Percentiles rank a stretch among this genome's conserved stretches.
phyloP scores from a whole-genome alignment of 2,113 vertebrate genomes.

The Chinchilla lanigera region DNA sequence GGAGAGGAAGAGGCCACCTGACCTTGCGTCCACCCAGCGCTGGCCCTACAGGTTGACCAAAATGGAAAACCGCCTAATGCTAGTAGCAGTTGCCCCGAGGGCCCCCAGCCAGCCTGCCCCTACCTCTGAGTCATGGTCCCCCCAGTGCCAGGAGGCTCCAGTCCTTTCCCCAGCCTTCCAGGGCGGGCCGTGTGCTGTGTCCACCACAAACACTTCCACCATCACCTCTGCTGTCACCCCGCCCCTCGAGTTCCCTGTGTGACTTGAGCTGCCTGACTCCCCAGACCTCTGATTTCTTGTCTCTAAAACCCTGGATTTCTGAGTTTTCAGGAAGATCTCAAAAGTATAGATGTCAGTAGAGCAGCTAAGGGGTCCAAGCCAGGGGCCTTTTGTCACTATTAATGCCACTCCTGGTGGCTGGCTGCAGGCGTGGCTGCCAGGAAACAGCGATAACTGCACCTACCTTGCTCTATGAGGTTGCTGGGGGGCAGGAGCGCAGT shows the following conservation, averaged over 20 bases:
- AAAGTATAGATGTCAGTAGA: not conserved
- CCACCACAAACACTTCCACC: rapidly evolving
- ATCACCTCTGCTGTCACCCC: not conserved
- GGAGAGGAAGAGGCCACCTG: not conserved
- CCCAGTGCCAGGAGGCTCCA: not conserved
- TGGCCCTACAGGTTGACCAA: not conserved
- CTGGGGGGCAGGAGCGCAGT: not conserved
- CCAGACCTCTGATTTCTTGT: not conserved
- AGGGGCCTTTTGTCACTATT: not conserved
- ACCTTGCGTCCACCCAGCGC: not conserved
- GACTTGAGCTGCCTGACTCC: not conserved
- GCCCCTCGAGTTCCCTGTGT: not conserved
- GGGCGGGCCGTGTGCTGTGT: rapidly evolving
- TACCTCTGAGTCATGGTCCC: not conserved
- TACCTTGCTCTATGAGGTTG: not conserved
- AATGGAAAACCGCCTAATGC: not conserved
- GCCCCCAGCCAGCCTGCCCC: not conserved
- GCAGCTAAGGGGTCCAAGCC: not conserved
- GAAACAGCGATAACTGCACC: not conserved
- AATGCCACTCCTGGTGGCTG: too few species aligned
- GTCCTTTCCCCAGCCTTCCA: not conserved
- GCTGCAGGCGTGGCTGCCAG: not conserved
- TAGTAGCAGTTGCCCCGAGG: not conserved
- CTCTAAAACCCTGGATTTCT: not conserved
- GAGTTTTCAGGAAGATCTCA: not conserved